phyloP scores from a whole-genome alignment of 2,113 vertebrate species.

The Passer montanus region DNA sequence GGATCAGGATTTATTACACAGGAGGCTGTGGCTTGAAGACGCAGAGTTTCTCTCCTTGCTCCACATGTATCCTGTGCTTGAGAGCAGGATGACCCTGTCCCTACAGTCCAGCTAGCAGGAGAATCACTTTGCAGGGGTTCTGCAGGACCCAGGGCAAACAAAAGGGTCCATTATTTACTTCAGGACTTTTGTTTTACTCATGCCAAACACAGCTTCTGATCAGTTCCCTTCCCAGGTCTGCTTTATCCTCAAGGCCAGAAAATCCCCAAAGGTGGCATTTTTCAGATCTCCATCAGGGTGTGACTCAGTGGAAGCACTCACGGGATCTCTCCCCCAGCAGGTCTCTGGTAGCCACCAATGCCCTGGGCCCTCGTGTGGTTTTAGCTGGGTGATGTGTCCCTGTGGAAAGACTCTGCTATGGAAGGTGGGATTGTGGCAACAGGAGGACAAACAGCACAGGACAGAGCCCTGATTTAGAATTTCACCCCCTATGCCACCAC shows the following conservation, averaged over 20 bases:
- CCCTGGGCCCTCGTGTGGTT: background rate
- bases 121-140: background rate
- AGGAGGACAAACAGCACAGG: background rate
- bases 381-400: background rate
- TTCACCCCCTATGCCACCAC: background rate
- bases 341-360: background rate
- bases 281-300: background rate
- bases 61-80: background rate
- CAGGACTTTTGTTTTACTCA: background rate
- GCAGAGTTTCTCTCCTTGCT: background rate
- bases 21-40: background rate
- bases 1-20: background rate
- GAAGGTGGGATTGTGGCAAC: background rate
- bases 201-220: background rate
- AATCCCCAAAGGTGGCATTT: background rate
- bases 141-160: background rate
- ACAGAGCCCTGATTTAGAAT: background rate
- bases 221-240: background rate
- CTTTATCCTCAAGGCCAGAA: background rate
- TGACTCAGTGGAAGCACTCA: background rate
- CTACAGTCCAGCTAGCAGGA: background rate
- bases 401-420: background rate
- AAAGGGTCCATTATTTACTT: background rate
- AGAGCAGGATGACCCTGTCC: background rate
- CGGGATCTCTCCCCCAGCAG: accelerated